Evolutionary conservation across 2,797 vertebrate genomes (phyloP).

Genomic region (Typhlichthys eigenmanni): DNA sequence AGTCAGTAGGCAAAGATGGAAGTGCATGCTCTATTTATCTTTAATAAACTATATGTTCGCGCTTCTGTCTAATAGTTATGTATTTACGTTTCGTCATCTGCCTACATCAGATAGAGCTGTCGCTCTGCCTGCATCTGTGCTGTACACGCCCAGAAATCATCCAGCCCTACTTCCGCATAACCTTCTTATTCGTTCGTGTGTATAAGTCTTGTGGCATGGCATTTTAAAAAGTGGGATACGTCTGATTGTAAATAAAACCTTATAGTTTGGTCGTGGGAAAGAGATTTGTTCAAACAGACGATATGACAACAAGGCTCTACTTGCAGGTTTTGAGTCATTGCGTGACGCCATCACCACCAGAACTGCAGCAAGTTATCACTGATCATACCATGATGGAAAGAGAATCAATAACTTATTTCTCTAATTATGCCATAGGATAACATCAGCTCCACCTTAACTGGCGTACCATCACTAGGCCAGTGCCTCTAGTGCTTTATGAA

Average conservation of each 20-base stretch:
- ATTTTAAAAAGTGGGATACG: not conserved
- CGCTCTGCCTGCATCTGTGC: not conserved
- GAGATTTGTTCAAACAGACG: not conserved
- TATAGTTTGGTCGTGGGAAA: not conserved
- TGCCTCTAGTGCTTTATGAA: no score
- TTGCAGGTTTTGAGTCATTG: not conserved
- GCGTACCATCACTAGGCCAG: no score
- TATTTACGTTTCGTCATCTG: no score
- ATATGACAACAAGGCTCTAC: not conserved
- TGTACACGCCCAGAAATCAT: slow-evolving; percentile 7
- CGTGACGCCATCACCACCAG: not conserved
- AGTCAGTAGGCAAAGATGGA: no score
- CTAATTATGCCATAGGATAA: no score
- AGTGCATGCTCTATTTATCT: no score
- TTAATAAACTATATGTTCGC: no score
- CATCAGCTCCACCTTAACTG: no score
- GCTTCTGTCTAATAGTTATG: not conserved
- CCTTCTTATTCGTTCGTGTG: not conserved
- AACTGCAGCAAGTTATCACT: not conserved
- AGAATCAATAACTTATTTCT: no score
- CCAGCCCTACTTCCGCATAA: slow-evolving; percentile 43
- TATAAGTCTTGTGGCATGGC: not conserved
- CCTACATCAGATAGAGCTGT: not conserved
- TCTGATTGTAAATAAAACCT: not conserved
- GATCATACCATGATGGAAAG: not conserved